Evolutionary conservation across 2,888 invertebrate species (phyloP), one percentile per base, ranked within the genome.

Genomic region (Pyrocoelia pectoralis): DNA sequence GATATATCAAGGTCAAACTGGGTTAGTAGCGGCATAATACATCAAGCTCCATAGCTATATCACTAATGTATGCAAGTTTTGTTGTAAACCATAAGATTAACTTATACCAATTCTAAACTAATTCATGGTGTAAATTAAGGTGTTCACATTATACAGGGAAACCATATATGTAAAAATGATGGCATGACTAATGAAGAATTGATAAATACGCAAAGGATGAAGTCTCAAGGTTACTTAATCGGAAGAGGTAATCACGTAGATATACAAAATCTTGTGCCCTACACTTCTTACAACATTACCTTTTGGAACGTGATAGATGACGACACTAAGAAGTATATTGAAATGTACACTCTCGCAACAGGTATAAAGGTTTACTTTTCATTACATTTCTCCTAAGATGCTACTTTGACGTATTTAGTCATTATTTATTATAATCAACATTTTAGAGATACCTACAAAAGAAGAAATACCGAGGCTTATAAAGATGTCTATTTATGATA

Each of bases 181-280:
- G 38, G 48, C 41, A 14, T 46, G 55, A 48, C 54, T 17, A 15
- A 17, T 3, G 48, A 57, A 18, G 72, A 69, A 29, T 63, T 69
- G 4, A 65, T 56, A 28, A 74, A 71, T 60, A 63, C 66, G 10
- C 56, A 62, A 17, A 70, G 80, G 58, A 48, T 70, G 10, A 77
- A 75, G 69, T 79, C 79, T 0, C 76, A 74, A 68, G 79, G 78
- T 38, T 78, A 76, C 60, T 18, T 79, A 6, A 71, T 75, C 12
- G 75, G 74, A 2, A 76, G 73, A 63, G 65, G 68, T 4, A 77
- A 72, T 57, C 68, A 74, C 65, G 60, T 77, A 2, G 55, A 68
- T 19, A 67, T 80, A 14, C 66, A 71, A 1, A 69, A 77, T 61
- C 67, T 80, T 10, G 52, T 78, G 14, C 80, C 79, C 1, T 78